Conservation (phyloP, 2,113 vertebrate species). For the Onychostoma macrolepis region DNA sequence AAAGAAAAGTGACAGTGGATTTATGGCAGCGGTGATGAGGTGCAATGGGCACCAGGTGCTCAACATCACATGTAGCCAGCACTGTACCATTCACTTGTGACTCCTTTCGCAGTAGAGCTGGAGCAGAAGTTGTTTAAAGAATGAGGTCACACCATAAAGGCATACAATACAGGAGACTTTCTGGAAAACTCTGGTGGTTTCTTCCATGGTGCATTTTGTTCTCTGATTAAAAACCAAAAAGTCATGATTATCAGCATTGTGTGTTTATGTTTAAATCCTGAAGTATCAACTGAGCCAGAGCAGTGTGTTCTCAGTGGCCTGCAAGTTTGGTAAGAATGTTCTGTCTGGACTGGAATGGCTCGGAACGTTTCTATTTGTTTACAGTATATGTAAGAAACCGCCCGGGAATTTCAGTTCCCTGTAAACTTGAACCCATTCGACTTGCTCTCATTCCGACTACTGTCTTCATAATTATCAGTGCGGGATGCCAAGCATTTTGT, state of each 20-base stretch:
- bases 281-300: background rate
- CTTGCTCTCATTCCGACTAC: conserved; percentile 12
- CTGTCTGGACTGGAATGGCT: background rate
- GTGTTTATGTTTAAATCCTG: background rate
- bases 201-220: conserved; percentile 1
- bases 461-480: conserved; percentile 27
- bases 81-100: background rate
- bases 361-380: conserved; percentile 60
- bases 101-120: background rate
- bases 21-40: background rate
- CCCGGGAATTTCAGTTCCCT: conserved; percentile 9
- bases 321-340: conserved; percentile 11
- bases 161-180: background rate
- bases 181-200: conserved; percentile 18
- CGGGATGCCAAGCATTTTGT: conserved; percentile 48
- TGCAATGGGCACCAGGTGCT: background rate
- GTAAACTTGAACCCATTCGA: background rate
- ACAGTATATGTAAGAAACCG: background rate
- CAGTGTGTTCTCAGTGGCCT: background rate
- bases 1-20: background rate
- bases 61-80: background rate
- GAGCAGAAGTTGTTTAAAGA: background rate
- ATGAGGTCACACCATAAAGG: background rate
- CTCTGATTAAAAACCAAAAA: conserved; percentile 29
- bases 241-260: background rate